Conservation (phyloP, 2,113 vertebrate genomes). For the Empidonax alnorum region DNA sequence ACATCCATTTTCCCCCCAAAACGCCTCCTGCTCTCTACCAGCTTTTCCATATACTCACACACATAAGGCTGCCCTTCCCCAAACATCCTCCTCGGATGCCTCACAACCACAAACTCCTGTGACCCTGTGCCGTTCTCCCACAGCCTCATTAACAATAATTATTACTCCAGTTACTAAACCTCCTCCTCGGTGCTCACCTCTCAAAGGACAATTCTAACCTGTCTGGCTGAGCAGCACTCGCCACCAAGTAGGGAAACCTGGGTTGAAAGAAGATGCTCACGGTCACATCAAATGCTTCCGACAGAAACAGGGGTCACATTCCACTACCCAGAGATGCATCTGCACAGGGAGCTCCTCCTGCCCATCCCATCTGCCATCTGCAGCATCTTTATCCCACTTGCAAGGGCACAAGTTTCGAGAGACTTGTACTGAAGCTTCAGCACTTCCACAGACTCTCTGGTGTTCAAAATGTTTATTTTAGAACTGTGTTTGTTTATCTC, state of each 20-base stretch:
- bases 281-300: neutral
- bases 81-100: neutral
- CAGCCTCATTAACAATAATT: conserved; percentile 10
- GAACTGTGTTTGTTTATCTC: conserved; percentile 9
- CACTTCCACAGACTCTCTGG: neutral
- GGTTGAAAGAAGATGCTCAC: neutral
- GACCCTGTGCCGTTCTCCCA: neutral
- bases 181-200: neutral
- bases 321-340: neutral
- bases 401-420: neutral
- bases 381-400: neutral
- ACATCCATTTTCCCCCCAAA: neutral
- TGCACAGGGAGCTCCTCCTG: neutral
- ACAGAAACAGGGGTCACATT: neutral
- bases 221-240: neutral
- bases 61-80: neutral
- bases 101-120: neutral
- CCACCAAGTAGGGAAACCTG: neutral
- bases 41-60: neutral
- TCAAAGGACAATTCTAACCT: neutral
- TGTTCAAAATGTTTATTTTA: conserved; percentile 8
- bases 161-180: neutral
- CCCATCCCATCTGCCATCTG: neutral
- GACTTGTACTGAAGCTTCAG: neutral
- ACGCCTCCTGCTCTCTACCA: neutral